Percentiles rank a stretch among this genome's conserved stretches.
Evolutionary conservation across 2,888 invertebrate genomes (phyloP).

Genomic region (Aquatica leii): DNA sequence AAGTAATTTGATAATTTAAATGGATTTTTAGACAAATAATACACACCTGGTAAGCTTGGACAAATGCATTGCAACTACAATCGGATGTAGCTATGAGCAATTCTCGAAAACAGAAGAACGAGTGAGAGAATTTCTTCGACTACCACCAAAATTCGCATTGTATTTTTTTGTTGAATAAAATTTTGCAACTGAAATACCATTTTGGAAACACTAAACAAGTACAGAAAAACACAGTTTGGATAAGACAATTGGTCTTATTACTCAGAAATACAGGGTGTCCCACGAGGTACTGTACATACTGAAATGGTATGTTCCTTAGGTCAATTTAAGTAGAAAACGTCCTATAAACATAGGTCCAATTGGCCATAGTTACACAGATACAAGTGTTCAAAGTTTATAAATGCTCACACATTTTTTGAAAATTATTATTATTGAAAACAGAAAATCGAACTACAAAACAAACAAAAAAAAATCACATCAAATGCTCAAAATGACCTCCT

Average conservation of each 20-base stretch:
- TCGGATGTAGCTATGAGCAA: slow-evolving; percentile 55
- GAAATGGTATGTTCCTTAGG: too few species aligned
- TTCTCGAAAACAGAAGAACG: slow-evolving; percentile 66
- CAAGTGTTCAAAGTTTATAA: too few species aligned
- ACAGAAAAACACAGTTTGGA: slow-evolving; percentile 14
- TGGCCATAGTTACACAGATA: too few species aligned
- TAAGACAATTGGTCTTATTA: slow-evolving; percentile 81
- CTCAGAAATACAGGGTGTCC: slow-evolving; percentile 80
- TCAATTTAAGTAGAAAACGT: too few species aligned
- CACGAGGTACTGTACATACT: slow-evolving; percentile 91
- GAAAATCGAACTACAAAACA: too few species aligned
- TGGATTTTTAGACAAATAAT: slow-evolving; percentile 72
- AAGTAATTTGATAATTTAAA: slow-evolving; percentile 82
- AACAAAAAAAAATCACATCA: too few species aligned
- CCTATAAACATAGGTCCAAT: too few species aligned
- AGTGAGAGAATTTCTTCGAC: slow-evolving; percentile 84
- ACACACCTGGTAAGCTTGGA: slow-evolving; percentile 57
- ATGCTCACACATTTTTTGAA: too few species aligned
- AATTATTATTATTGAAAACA: too few species aligned
- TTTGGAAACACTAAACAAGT: slow-evolving; percentile 59
- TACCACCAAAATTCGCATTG: slow-evolving; percentile 94
- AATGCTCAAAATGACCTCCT: too few species aligned
- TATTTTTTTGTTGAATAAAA: slow-evolving; percentile 93
- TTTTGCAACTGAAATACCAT: slow-evolving; percentile 72
- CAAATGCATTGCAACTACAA: slow-evolving; percentile 58